Conservation (phyloP, 1,140 invertebrate genomes). For the Cydia splendana region DNA sequence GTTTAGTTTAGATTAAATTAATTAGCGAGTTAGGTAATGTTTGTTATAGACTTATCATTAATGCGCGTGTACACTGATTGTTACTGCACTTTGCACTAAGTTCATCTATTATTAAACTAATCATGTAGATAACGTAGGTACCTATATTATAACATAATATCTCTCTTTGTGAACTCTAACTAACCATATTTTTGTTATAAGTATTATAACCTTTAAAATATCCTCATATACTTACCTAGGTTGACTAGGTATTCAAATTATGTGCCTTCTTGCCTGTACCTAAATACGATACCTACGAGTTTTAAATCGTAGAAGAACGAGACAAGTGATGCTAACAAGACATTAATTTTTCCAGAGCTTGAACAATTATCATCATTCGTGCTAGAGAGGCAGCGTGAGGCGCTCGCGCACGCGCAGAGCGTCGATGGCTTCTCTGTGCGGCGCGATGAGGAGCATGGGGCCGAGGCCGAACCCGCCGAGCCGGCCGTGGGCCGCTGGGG, state of each 20-base stretch:
- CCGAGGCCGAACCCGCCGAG: conserved; percentile 76
- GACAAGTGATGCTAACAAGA: not conserved
- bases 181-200: no score
- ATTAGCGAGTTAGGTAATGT: not conserved
- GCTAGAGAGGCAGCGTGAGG: conserved; percentile 79
- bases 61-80: not conserved
- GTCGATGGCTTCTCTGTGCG: conserved; percentile 70
- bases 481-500: conserved; percentile 92
- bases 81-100: not conserved
- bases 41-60: not conserved
- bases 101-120: not conserved
- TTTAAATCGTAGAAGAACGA: no score
- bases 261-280: not conserved
- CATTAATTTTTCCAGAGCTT: conserved; percentile 79
- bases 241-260: no score
- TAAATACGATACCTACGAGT: not conserved
- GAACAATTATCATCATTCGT: conserved; percentile 82
- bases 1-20: not conserved
- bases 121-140: not conserved
- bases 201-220: no score
- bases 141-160: not conserved
- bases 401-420: conserved; percentile 74
- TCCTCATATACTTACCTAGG: no score
- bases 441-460: conserved; percentile 61
- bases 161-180: no score